Evolutionary conservation across 2,888 invertebrate genomes (phyloP), one percentile per base, ranked within the genome.

Genomic region (Drosophila austrosaltans): DNA sequence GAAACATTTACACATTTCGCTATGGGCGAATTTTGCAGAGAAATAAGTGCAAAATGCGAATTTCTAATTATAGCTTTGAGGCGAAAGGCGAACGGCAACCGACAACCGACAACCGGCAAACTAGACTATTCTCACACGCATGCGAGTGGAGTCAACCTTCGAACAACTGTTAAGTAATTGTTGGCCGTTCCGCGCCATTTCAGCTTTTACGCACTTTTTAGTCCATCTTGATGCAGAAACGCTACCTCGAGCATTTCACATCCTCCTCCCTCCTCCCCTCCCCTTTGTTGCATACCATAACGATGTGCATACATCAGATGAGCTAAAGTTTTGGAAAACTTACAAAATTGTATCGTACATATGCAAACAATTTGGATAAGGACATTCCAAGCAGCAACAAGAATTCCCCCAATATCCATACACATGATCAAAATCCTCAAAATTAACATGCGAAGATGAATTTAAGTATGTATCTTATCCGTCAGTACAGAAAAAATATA

Each of bases 201-300:
- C 65, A 74, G 64, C 62, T 70, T 76, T 72, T 88, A 86, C 86
- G 86, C 86, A 88, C 89, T 81, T 84, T 72, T 71, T 53, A 59
- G 65, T 54, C 77, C 75, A 86, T 86, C 86, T 86, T 88, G 86
- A 86, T 86, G 75, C 77, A 81, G 89, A 86, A 88, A 88, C 87
- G 87, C 82, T 81, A 77, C 86, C 89, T 53, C 73, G 16, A 84
- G 87, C 81, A 61, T 2, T 76, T 57, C 63, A 30, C 53, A 44
- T 68, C 53, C 53, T 8, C 44, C 16, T 16, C 0, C 16, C 16
- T 68, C 57, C 16, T 7, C 8, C 44, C 44, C 20, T 22, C n/a
- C 20, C 2, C 16, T 6, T 10, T 48, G 20, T 10, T 48, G 48
- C 22, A 25, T 25, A 48, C 48, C 12, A 8, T 1, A 36, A 8